Percentiles rank a stretch among this genome's conserved stretches.
phyloP scores from a whole-genome alignment of 2,113 vertebrate species.

The Pangasianodon gigas region DNA sequence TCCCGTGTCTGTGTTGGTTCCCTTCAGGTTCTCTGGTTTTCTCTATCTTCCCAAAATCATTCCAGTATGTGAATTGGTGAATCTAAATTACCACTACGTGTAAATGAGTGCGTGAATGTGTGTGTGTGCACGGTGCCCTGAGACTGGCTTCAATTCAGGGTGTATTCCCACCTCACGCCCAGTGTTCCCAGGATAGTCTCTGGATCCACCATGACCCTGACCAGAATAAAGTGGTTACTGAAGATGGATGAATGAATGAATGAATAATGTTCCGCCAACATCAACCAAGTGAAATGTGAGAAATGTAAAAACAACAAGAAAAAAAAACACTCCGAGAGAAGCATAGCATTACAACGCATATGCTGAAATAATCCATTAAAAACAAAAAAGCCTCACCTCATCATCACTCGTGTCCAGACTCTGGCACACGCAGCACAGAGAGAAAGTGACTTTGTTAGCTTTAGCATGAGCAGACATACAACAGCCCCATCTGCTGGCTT shows the following conservation, averaged over 20 bases:
- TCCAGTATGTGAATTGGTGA: neutral
- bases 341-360: neutral
- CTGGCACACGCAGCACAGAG: conserved; percentile 80
- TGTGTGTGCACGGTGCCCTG: neutral
- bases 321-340: conserved; percentile 11
- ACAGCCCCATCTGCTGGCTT: conserved; percentile 22
- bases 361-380: conserved; percentile 2
- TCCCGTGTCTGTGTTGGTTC: neutral
- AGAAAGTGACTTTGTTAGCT: conserved; percentile 73
- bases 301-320: neutral
- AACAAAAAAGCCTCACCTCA: conserved; percentile 84
- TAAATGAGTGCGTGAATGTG: neutral
- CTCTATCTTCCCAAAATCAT: neutral
- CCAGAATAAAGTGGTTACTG: neutral
- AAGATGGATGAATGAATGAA: neutral
- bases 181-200: neutral
- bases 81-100: neutral
- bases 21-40: neutral
- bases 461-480: conserved; percentile 1
- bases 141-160: neutral
- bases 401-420: conserved; percentile 99
- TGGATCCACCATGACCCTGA: neutral
- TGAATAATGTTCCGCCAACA: neutral
- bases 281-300: neutral
- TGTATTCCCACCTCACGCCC: neutral